phyloP scores from a whole-genome alignment of 2,888 invertebrate genomes.

The Campoplex capitator region DNA sequence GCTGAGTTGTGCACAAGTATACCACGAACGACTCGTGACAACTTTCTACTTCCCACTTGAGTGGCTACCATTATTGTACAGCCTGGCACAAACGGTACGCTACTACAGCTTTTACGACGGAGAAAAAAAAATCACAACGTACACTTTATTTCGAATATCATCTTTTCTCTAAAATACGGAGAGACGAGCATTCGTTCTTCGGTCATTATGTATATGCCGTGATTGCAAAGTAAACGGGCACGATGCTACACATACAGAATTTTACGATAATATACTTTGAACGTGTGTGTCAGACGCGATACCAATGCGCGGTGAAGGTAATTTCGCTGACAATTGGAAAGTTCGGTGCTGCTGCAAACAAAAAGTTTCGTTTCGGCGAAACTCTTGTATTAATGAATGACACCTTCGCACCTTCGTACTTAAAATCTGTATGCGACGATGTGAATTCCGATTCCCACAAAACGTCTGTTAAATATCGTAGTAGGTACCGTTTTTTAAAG shows the following conservation, averaged over 20 bases:
- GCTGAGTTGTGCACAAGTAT: slow-evolving; percentile 13
- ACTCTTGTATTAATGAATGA: slow-evolving; percentile 38
- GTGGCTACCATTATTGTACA: slow-evolving; percentile 44
- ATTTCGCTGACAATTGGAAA: slow-evolving; percentile 55
- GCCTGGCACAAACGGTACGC: background rate
- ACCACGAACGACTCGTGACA: slow-evolving; percentile 61
- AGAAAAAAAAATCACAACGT: slow-evolving; percentile 23
- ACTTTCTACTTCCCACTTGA: slow-evolving; percentile 72
- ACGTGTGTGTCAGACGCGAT: background rate
- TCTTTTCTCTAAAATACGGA: slow-evolving; percentile 42
- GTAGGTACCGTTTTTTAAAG: background rate
- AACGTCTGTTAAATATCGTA: background rate
- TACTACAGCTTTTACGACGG: slow-evolving; percentile 18
- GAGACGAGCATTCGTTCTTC: slow-evolving; percentile 43
- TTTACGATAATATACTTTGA: slow-evolving; percentile 34
- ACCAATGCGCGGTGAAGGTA: slow-evolving; percentile 1
- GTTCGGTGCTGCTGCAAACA: slow-evolving; percentile 31
- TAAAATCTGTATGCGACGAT: background rate
- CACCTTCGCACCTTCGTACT: slow-evolving; percentile 44
- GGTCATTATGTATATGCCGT: slow-evolving; percentile 47
- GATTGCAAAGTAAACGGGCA: slow-evolving; percentile 36
- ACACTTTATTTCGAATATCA: slow-evolving; percentile 50
- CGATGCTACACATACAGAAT: background rate
- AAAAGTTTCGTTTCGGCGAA: slow-evolving; percentile 29
- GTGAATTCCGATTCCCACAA: background rate